Evolutionary conservation across 2,888 invertebrate genomes (phyloP).

Genomic region (Chelonus formosanus): DNA sequence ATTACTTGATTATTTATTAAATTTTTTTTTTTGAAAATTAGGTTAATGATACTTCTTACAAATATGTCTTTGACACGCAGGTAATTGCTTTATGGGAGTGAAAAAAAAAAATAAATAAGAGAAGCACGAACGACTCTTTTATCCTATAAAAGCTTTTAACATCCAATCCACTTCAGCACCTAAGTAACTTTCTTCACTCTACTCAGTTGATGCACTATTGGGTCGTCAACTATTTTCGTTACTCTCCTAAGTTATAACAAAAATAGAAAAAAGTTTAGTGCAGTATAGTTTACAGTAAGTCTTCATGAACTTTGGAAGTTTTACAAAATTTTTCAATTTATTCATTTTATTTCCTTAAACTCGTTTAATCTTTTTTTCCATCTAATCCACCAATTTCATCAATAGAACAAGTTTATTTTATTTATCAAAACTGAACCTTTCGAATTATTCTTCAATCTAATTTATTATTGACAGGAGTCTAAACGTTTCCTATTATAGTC

Average conservation of each 20-base stretch:
- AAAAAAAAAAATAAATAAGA: conserved; percentile 1
- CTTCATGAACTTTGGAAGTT: not conserved
- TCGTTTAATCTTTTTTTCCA: not conserved
- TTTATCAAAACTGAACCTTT: too few relatives aligned
- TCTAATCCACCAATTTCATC: not conserved
- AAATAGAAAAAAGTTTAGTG: conserved; percentile 32
- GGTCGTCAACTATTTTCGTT: conserved; percentile 34
- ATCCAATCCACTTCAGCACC: conserved; percentile 38
- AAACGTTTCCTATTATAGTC: too few relatives aligned
- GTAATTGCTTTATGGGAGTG: not conserved
- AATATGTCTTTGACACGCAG: too few relatives aligned
- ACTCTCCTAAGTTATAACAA: conserved; percentile 23
- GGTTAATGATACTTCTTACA: not conserved
- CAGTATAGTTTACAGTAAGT: too few relatives aligned
- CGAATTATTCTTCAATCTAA: too few relatives aligned
- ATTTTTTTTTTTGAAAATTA: not conserved
- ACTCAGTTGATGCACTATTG: conserved; percentile 17
- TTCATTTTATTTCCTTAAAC: not conserved
- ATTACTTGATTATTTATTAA: not conserved
- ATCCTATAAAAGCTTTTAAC: conserved; percentile 55
- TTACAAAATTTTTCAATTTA: not conserved
- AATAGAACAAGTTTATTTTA: too few relatives aligned
- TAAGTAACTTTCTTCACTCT: conserved; percentile 6
- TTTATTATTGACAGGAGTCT: too few relatives aligned
- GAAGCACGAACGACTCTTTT: conserved; percentile 18